Conservation (phyloP, 2,113 vertebrate genomes). For the Hippocampus comes region DNA sequence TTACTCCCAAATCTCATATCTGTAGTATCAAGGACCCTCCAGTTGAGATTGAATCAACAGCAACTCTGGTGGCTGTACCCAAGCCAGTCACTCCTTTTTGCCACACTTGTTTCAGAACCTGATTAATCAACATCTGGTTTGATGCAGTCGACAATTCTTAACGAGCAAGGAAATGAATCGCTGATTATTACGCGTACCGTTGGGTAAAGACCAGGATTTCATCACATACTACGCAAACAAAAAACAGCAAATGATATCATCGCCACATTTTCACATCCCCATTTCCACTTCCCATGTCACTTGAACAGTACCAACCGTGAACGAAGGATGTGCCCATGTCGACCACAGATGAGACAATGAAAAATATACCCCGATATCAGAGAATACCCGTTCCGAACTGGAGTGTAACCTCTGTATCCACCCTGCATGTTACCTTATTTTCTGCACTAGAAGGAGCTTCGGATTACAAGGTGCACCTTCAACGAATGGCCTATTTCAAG, state of each 20-base stretch:
- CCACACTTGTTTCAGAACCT: no score
- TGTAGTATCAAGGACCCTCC: no score
- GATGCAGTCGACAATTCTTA: not conserved
- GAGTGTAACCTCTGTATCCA: slow-evolving; percentile 24
- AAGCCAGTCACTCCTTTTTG: no score
- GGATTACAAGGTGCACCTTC: no score
- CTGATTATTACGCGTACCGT: not conserved
- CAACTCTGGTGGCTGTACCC: no score
- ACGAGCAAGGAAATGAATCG: not conserved
- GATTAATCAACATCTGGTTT: no score
- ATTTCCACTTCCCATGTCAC: slow-evolving; percentile 19
- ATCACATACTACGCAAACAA: not conserved
- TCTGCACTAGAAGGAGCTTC: no score
- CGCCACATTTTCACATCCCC: slow-evolving; percentile 20
- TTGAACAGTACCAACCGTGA: not conserved
- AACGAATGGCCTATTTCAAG: no score
- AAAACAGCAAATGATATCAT: not conserved
- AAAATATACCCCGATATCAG: slow-evolving; percentile 9
- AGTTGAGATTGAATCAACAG: no score
- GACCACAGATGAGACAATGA: slow-evolving; percentile 1
- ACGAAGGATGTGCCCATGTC: not conserved
- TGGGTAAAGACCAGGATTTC: not conserved
- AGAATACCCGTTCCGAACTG: slow-evolving; percentile 31
- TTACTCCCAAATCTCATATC: no score
- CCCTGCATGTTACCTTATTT: slow-evolving; percentile 1